Evolutionary conservation across 2,888 invertebrate genomes (phyloP).

Genomic region (Anthoptus insignis): DNA sequence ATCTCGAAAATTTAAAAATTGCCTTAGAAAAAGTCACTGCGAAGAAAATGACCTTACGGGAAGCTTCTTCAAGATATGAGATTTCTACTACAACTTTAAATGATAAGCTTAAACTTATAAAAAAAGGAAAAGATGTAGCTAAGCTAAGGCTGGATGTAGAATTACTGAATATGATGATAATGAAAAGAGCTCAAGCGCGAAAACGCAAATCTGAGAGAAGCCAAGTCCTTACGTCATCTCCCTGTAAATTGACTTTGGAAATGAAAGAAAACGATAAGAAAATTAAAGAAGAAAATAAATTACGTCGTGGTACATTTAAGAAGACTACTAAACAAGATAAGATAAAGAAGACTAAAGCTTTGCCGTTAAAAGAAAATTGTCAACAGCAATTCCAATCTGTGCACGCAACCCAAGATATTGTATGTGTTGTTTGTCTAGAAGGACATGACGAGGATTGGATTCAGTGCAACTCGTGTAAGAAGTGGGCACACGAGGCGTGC

Average conservation of each 20-base stretch:
- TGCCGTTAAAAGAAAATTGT: slow-evolving; percentile 10
- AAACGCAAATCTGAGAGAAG: slow-evolving; percentile 34
- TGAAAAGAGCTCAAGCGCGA: slow-evolving; percentile 37
- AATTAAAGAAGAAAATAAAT: slow-evolving; percentile 24
- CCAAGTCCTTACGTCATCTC: slow-evolving; percentile 31
- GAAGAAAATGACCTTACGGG: slow-evolving; percentile 38
- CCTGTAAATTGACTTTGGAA: slow-evolving; percentile 24
- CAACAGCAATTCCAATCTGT: slow-evolving; percentile 1
- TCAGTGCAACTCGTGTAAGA: slow-evolving; percentile 39
- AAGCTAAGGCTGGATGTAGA: slow-evolving; percentile 24
- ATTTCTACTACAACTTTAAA: slow-evolving; percentile 38
- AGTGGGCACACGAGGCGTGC: slow-evolving; percentile 42
- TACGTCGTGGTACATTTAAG: background rate
- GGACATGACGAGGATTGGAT: slow-evolving; percentile 42
- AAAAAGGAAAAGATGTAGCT: slow-evolving; percentile 45
- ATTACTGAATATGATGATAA: slow-evolving; percentile 44
- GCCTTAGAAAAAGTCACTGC: slow-evolving; percentile 42
- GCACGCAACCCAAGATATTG: slow-evolving; percentile 13
- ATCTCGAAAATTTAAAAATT: slow-evolving; percentile 42
- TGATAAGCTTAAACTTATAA: slow-evolving; percentile 42
- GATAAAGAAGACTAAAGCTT: slow-evolving; percentile 18
- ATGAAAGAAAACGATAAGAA: slow-evolving; percentile 32
- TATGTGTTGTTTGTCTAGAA: slow-evolving; percentile 35
- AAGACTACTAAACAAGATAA: slow-evolving; percentile 12
- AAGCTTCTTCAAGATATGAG: slow-evolving; percentile 42